Evolutionary conservation across 2,113 vertebrate genomes (phyloP), one percentile per base, ranked within the genome.

Genomic region (Butorides virescens): DNA sequence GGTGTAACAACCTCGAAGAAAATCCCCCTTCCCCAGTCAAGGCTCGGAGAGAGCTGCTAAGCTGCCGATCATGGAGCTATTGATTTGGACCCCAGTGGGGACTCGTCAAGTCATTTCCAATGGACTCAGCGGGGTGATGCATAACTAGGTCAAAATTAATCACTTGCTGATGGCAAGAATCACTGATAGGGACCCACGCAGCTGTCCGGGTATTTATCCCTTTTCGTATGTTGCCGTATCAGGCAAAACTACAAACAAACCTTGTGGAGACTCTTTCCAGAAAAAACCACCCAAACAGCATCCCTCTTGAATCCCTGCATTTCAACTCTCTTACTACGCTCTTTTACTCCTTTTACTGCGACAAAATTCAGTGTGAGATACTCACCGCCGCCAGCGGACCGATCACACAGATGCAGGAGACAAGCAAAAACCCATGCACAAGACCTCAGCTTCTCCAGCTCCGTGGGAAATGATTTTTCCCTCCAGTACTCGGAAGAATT

Each of bases 71-170:
- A 3, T 0, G 0, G 47, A 88, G 18, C 26, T 90, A 94, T 77
- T 27, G 75, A 81, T 88, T 62, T 44, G 56, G 37, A 74, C n/a
- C 29, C 50, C 44, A 29, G 55, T 37, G 59, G 86, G 83, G 72
- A 49, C 46, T 32, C 47, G 75, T 73, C 44, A 29, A 49, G 86
- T 71, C 13, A 71, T 63, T 67, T 86, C 29, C 75, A 93, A 53
- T 5, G 27, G 68, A 59, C 18, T 92, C 82, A 59, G 82, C 59
- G 68, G 59, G 42, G 30, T 56, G 56, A 92, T 74, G 79, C 44
- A 22, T 80, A 94, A 95, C 36, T 92, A 81, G 73, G 89, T 87
- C 93, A 97, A 65, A 95, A 76, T 52, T 89, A 92, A 92, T 88
- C 67, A 86, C 68, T 93, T 84, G 90, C 91, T 83, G 58, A 85